Conservation (phyloP, 2,113 vertebrate species). For the Catagonus wagneri region DNA sequence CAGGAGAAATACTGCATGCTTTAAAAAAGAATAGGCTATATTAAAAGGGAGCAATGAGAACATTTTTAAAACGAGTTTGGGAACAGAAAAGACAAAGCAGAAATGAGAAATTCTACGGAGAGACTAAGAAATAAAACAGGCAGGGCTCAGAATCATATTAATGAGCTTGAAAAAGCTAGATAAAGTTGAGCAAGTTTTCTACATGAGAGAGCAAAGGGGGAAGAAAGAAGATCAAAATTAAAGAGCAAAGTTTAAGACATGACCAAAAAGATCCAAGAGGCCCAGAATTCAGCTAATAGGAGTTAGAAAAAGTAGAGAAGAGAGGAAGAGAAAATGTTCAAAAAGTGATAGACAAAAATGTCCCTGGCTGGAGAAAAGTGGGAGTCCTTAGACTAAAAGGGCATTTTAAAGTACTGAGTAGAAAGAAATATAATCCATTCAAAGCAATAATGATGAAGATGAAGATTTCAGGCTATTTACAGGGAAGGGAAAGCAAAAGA, state of each 20-base stretch:
- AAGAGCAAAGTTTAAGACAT: neutral
- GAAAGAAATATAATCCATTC: conserved; percentile 2
- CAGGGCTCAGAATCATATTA: neutral
- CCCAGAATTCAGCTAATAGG: neutral
- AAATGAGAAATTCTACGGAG: neutral
- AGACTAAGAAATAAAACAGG: neutral
- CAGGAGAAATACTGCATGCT: neutral
- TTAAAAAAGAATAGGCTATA: neutral
- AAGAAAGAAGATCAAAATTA: neutral
- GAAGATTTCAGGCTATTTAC: neutral
- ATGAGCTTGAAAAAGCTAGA: neutral
- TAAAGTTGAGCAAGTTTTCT: neutral
- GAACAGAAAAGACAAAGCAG: neutral
- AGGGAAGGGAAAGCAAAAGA: neutral
- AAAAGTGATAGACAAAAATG: neutral
- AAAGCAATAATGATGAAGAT: neutral
- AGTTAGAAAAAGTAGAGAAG: neutral
- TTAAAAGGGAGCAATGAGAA: neutral
- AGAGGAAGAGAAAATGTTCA: neutral
- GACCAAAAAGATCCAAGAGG: conserved; percentile 1
- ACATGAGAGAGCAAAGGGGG: neutral
- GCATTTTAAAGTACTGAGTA: neutral
- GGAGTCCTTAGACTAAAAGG: neutral
- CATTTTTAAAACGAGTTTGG: neutral
- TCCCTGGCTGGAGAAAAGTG: neutral